Conservation (phyloP, 2,797 vertebrate genomes). For the Microctenopoma stevenorrisi region DNA sequence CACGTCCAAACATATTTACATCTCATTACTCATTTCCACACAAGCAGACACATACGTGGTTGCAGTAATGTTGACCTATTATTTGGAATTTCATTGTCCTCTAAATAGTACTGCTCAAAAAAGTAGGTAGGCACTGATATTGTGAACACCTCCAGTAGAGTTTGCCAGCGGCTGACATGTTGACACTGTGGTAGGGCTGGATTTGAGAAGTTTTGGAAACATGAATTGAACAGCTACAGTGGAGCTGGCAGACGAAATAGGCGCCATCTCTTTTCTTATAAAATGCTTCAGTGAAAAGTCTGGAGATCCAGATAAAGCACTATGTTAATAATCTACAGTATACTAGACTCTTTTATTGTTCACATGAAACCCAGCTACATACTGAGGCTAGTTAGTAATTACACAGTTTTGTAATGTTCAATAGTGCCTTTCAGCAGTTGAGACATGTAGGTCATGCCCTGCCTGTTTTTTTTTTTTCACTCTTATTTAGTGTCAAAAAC, state of each 20-base stretch:
- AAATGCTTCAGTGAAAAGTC: slow-evolving; percentile 30
- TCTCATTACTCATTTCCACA: slow-evolving; percentile 23
- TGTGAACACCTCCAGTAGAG: not conserved
- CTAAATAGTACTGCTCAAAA: no score
- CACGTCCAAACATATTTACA: slow-evolving; percentile 34
- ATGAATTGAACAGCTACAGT: no score
- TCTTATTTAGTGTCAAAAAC: no score
- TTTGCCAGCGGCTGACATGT: not conserved
- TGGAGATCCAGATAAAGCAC: slow-evolving; percentile 26
- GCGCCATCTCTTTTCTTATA: slow-evolving; percentile 37
- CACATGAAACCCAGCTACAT: slow-evolving; percentile 7
- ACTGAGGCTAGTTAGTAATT: not conserved
- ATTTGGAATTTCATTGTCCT: not conserved
- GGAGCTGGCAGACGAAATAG: slow-evolving; percentile 14
- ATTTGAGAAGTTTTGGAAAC: no score
- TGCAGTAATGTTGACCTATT: not conserved
- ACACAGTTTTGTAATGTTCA: not conserved
- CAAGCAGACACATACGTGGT: not conserved
- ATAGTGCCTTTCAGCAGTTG: not conserved
- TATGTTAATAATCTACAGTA: not conserved
- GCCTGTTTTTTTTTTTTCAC: not conserved
- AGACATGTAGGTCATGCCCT: not conserved
- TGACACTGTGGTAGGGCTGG: no score
- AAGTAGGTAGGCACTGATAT: not conserved
- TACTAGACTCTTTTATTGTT: not conserved